Conservation (phyloP, 2,888 invertebrate genomes). For the Sussaba pulchella region DNA sequence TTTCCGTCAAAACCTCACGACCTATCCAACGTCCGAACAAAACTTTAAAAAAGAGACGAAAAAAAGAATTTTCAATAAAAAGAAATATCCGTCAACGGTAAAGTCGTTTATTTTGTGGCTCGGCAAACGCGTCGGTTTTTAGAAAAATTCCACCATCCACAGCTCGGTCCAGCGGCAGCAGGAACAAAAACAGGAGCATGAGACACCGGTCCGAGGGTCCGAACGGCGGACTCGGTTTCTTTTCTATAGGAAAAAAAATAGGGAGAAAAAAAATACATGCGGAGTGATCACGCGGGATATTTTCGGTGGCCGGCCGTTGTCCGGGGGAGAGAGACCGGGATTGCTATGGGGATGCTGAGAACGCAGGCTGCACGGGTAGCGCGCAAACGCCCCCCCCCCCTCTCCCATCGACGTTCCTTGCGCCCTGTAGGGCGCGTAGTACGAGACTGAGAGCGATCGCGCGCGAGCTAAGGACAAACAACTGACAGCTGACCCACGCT, state of each 20-base stretch:
- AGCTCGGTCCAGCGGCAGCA: background rate
- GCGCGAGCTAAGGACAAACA: constrained; percentile 79
- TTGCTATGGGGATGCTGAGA: constrained; percentile 68
- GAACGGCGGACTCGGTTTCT: constrained; percentile 53
- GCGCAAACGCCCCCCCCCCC: constrained; percentile 75
- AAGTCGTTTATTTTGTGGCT: constrained; percentile 10
- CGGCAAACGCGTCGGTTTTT: background rate
- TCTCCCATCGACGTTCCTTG: background rate
- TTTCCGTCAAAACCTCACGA: too few species aligned
- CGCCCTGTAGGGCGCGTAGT: constrained; percentile 23
- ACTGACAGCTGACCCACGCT: constrained; percentile 84
- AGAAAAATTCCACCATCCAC: background rate
- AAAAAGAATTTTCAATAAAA: background rate
- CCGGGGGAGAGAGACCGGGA: constrained; percentile 18
- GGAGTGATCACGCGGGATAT: constrained; percentile 71
- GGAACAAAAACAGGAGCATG: constrained; percentile 23
- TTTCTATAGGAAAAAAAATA: constrained; percentile 69
- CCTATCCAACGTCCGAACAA: too few species aligned
- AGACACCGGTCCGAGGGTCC: constrained; percentile 72
- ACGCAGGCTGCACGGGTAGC: constrained; percentile 75
- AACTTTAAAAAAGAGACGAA: background rate
- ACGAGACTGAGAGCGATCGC: constrained; percentile 45
- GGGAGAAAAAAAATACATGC: constrained; percentile 68
- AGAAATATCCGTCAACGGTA: background rate
- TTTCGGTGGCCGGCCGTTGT: constrained; percentile 72